Evolutionary conservation across 2,797 vertebrate species (phyloP), one percentile per base, ranked within the genome.

Genomic region (Psittacula echo): DNA sequence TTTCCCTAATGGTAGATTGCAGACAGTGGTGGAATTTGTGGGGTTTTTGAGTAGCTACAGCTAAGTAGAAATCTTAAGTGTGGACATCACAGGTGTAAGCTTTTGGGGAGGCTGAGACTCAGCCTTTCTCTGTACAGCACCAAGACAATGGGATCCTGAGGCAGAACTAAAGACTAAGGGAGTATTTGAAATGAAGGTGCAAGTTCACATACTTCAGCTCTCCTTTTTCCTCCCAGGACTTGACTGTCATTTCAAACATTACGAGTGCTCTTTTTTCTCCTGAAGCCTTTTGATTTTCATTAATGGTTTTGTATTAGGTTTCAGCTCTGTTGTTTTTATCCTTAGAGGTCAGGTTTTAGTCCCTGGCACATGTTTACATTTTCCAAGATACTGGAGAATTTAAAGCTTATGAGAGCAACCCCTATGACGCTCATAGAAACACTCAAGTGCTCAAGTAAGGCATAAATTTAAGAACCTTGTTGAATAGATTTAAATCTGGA

Each of bases 401-500:
- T 85, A 87, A 85, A 91, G 60, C 66, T 73, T 75, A 22, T 7
- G 39, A 76, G 54, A 70, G 7, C 67, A 85, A 29, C 61, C 34
- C 20, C 0, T 0, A 41, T 94, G 74, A 42, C 61, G 54, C 22
- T 13, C 27, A 45, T 72, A 53, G 71, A 79, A 94, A 85, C 32
- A 39, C 24, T 77, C 42, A 87, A 56, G 29, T 91, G 41, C 71
- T 50, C 65, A 85, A 77, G 56, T 17, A 82, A 88, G 27, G 47
- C 32, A 61, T 78, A 84, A 87, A 88, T 88, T 87, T 89, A 64
- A 85, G 56, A 93, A 39, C 47, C 64, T 77, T 51, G 21, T 74
- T 96, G 65, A 94, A 87, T 26, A 70, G 62, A 79, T 79, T 93
- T 94, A 90, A 85, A 68, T 90, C 81, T 89, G 51, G 34, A 85